These are phyloP conservation scores for Tyto alba DNA, from an alignment of 2,113 vertebrate genomes.

Conservation along the genomic window DNA sequence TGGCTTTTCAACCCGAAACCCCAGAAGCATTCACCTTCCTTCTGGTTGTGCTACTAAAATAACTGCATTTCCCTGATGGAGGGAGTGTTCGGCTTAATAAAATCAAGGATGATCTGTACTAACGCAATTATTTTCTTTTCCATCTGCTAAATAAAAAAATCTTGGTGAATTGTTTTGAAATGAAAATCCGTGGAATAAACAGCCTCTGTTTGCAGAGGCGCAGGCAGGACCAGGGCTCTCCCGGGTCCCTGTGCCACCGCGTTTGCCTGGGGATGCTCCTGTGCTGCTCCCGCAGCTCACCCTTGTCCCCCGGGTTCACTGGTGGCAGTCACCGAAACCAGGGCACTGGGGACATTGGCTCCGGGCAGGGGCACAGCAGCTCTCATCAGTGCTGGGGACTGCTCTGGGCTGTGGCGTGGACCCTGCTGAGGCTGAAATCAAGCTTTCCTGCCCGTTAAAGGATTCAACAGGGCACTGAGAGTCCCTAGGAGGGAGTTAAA, in stretches of 20 bases:
- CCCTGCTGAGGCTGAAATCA: background rate
- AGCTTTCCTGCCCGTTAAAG: background rate
- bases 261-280: background rate
- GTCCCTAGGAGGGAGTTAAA: background rate
- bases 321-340: accelerated
- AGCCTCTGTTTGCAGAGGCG: background rate
- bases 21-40: background rate
- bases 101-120: background rate
- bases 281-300: accelerated
- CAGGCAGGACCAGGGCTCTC: background rate
- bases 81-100: background rate
- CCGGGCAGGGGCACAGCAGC: background rate
- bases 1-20: background rate
- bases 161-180: background rate
- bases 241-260: accelerated
- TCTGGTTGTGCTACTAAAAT: background rate
- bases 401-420: background rate
- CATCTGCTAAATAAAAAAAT: background rate
- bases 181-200: background rate
- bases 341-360: background rate
- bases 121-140: background rate
- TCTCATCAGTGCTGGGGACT: background rate
- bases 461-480: background rate
- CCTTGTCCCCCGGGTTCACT: background rate
- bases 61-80: background rate